Evolutionary conservation across 2,888 invertebrate species (phyloP), one percentile per base, ranked within the genome.

Genomic region (Melanophora roralis): DNA sequence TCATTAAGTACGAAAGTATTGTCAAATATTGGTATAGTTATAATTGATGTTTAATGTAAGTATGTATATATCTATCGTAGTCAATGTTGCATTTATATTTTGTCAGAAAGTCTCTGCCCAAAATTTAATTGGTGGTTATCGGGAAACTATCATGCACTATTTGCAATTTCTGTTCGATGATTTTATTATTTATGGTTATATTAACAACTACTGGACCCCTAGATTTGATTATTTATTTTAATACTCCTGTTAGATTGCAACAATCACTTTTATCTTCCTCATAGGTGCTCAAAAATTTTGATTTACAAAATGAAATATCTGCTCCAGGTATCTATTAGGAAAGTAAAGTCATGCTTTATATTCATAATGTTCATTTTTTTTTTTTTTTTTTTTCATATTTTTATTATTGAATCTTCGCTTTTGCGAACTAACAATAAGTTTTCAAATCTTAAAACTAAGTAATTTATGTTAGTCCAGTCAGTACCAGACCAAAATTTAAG

Each of bases 41-140:
- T 7, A 12, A 23, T 34, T 21, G 12, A 65, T 1, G 5, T 11
- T 43, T 23, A 73, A 34, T 49, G 62, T 19, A 16, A 78, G 2
- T 11, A 36, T 72, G n/a, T n/a, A n/a, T n/a, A 16, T 53, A 69
- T 9, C 45, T 78, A 43, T 78, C 69, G 34, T 73, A 78, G 6
- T 74, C 73, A n/a, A 74, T 59, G 43, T 69, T 73, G 34, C 64
- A 69, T 34, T 51, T 19, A 27, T 45, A 60, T 53, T 59, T 69
- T 7, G 36, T 21, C n/a, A 79, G 19, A 27, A 75, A 74, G 14
- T 75, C 69, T 64, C 69, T 68, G 23, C 64, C 73, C n/a, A 78
- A 11, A 12, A 78, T 73, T 62, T 73, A 68, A 65, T 74, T 55
- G 23, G 69, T 69, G n/a, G 16, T 59, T 23, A 73, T 73, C 19